Evolutionary conservation across 2,888 invertebrate species (phyloP), one percentile per base, ranked within the genome.

Genomic region (Drosophila engyochracea): DNA sequence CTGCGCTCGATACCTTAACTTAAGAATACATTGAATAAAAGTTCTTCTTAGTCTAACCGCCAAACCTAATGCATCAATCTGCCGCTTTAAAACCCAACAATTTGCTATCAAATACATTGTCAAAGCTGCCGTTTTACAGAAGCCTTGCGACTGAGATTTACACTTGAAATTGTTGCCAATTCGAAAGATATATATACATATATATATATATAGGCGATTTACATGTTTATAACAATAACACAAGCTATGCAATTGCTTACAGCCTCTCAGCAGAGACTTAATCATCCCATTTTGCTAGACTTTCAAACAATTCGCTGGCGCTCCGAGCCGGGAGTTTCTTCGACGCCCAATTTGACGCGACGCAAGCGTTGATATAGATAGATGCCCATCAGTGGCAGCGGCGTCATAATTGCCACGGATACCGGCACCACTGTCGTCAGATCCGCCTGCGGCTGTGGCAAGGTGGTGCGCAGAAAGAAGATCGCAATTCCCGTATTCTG

Each of bases 401-500:
- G 99, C 0, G 99, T 99, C 97, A 99, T 98, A 54, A 98, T 96
- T 25, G 98, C 98, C 28, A 97, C 96, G 4, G 97, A 95, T 0
- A 99, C 98, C 4, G 99, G 98, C 70, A 97, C 95, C 84, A 98
- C 97, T 53, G 98, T 97, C 5, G 98, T 97, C 53, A 98, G 94
- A 94, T 98, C 98, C 0, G 97, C 97, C 79, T 96, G 96, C 0
- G 98, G 98, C 89, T 97, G 97, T 0, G 95, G 95, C 69, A 99
- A 94, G 5, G 97, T 96, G 91, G 97, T 96, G 67, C 97, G 94
- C 63, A 99, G 94, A 83, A 99, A 94, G 93, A 98, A 97, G 88
- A 99, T 98, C 1, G 98, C 95, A 76, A 99, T 92, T 10, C 98
- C 98, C 0, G 98, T 98, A 94, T 99, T 99, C 94, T 98, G 98